Evolutionary conservation across 1,140 invertebrate genomes (phyloP).

Genomic region (Drosophila melanica): DNA sequence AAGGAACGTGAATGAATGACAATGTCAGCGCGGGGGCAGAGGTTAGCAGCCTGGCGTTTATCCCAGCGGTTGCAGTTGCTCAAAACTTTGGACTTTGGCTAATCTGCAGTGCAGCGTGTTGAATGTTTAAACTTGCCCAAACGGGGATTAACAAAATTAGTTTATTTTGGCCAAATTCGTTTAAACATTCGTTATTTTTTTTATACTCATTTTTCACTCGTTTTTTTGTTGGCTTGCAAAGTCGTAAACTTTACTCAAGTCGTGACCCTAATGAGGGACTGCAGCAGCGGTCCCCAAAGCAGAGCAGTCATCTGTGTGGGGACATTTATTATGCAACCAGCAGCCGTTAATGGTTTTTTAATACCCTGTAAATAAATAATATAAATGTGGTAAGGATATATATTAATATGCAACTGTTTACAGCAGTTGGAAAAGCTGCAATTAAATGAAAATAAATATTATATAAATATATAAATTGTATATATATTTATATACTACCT

Average conservation of each 20-base stretch:
- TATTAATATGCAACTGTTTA: too few species aligned
- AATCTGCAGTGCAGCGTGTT: slow-evolving; percentile 50
- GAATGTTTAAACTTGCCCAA: slow-evolving; percentile 32
- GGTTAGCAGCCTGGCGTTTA: slow-evolving; percentile 9
- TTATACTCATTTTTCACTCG: neutral
- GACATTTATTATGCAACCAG: slow-evolving; percentile 42
- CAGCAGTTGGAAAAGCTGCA: too few species aligned
- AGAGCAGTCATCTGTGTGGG: neutral
- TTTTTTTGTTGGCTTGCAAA: slow-evolving; percentile 7
- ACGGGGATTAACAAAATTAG: slow-evolving; percentile 47
- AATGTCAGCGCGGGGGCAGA: slow-evolving; percentile 27
- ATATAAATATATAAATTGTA: too few species aligned
- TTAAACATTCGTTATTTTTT: neutral
- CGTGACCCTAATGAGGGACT: slow-evolving; percentile 37
- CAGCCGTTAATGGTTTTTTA: slow-evolving; percentile 36
- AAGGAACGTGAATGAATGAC: slow-evolving; percentile 25
- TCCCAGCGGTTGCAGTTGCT: slow-evolving; percentile 6
- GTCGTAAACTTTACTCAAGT: slow-evolving; percentile 23
- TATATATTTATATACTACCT: too few species aligned
- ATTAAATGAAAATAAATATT: too few species aligned
- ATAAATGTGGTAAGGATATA: neutral
- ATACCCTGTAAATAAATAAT: slow-evolving; percentile 33
- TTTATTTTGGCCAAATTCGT: slow-evolving; percentile 35
- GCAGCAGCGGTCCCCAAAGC: slow-evolving; percentile 6
- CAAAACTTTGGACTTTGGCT: slow-evolving; percentile 40